These are phyloP conservation scores for Eleginops maclovinus DNA, from an alignment of 2,113 vertebrate genomes.

Conservation along the genomic window DNA sequence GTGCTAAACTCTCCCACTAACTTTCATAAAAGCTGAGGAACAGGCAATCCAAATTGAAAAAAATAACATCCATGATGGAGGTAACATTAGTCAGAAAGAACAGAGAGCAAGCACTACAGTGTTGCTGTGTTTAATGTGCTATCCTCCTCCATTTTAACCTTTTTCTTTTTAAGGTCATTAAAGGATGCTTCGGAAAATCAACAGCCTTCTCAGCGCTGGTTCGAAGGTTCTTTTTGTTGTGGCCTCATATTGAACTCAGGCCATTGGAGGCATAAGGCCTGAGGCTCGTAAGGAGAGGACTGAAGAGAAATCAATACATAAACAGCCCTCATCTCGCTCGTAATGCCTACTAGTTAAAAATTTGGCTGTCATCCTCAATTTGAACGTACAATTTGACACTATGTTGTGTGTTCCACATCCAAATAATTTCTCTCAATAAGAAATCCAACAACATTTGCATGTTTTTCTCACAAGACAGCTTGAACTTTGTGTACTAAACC, in stretches of 20 bases:
- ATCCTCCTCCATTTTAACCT: neutral
- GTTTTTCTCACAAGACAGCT: neutral
- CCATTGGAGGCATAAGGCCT: neutral
- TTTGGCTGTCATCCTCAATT: neutral
- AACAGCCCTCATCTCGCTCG: neutral
- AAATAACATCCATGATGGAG: too few species aligned
- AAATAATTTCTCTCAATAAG: neutral
- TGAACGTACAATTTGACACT: neutral
- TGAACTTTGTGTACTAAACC: neutral
- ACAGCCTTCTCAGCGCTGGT: constrained; percentile 26
- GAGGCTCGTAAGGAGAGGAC: neutral
- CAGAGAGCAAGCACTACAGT: constrained; percentile 3
- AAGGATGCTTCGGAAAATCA: constrained; percentile 19
- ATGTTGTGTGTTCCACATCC: neutral
- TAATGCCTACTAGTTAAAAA: neutral
- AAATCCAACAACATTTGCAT: neutral
- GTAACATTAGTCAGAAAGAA: too few species aligned
- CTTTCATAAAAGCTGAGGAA: too few species aligned
- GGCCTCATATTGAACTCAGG: constrained; percentile 24
- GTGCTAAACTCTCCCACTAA: too few species aligned
- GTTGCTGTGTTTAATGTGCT: constrained; percentile 7
- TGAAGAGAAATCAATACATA: constrained; percentile 32
- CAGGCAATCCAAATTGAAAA: too few species aligned
- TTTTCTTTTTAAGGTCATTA: constrained; percentile 27
- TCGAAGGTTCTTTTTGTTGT: constrained; percentile 12